Base-by-base conservation (phyloP, 2,888 invertebrate genomes). In the Amblyjoppa proteus region DNA sequence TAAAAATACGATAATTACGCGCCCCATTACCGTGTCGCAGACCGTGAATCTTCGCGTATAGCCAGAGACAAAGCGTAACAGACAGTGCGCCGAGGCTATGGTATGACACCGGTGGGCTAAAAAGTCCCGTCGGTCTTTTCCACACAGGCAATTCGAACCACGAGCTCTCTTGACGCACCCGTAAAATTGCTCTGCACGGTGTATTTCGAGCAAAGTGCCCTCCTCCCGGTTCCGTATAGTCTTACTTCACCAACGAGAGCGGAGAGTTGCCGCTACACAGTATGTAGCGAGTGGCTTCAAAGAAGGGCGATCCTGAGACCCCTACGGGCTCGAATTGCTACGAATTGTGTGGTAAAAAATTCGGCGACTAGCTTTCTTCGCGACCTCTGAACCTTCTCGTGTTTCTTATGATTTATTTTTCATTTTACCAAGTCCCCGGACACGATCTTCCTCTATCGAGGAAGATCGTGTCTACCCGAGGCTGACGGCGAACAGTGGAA, bases 121-220 rank as follows among this genome's bases (percentile, higher is more conserved):
- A 82, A 79, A 81, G 81, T 85, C 56, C 70, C 70, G 74, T 80
- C 68, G 69, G 74, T 82, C 66, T 83, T 80, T 77, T 70, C 28
- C 20, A 61, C 78, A 20, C 70, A 45, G 45, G 45, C 70, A 61
- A 64, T n/a, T 53, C 69, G 73, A 75, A 64, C 25, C 74, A 49
- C 83, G 64, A 73, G 77, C 77, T 76, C 77, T 76, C 79, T 83
- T 74, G 82, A 61, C 77, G 74, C 71, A 77, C 80, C 88, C 83
- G 88, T 88, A 81, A 87, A 83, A 84, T 88, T 87, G 85, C 86
- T 71, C 75, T 73, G 80, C 76, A 66, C 79, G 66, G 71, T 83
- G 85, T 84, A 84, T 86, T 85, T 87, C 79, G 86, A 86, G 87
- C 83, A 78, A 82, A 70, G 71, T 79, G 71, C 64, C 66, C 80